These are phyloP conservation scores for Rhea pennata DNA, from an alignment of 2,113 vertebrate species.

Conservation along the genomic window DNA sequence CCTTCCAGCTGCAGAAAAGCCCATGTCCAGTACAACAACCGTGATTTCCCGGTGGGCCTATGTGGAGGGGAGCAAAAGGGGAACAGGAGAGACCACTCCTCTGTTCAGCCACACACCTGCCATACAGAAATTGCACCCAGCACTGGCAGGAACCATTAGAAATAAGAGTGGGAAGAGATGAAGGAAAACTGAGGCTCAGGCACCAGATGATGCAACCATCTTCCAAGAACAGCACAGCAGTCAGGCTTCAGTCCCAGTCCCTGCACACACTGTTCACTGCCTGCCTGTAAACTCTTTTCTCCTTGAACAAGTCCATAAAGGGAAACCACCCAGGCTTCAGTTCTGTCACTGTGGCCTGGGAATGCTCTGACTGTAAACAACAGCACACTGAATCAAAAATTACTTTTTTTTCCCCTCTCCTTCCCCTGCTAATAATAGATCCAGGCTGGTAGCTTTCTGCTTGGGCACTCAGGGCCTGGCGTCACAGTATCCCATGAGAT, in stretches of 20 bases:
- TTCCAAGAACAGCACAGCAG: neutral
- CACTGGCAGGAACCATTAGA: neutral
- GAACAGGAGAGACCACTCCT: neutral
- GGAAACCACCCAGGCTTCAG: conserved; percentile 42
- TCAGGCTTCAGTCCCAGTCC: neutral
- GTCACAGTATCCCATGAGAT: conserved; percentile 34
- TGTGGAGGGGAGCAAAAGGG: neutral
- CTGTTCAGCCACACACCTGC: neutral
- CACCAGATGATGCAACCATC: accelerated
- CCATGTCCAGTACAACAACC: neutral
- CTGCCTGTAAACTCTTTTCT: neutral
- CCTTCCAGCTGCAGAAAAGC: neutral
- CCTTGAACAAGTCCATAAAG: conserved; percentile 54
- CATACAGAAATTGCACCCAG: neutral
- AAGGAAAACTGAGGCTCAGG: neutral
- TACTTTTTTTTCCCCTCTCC: neutral
- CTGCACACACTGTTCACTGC: neutral
- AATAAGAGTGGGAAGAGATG: neutral
- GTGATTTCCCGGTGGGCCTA: neutral
- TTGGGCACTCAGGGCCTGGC: neutral
- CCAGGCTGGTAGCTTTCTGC: neutral
- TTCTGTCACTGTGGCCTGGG: conserved; percentile 13
- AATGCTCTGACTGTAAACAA: conserved; percentile 39
- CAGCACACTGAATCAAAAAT: neutral
- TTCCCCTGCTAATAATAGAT: conserved; percentile 42